These are phyloP conservation scores for Ditylenchus dipsaci DNA, from an alignment of 1,140 invertebrate species.

Conservation along the genomic window DNA sequence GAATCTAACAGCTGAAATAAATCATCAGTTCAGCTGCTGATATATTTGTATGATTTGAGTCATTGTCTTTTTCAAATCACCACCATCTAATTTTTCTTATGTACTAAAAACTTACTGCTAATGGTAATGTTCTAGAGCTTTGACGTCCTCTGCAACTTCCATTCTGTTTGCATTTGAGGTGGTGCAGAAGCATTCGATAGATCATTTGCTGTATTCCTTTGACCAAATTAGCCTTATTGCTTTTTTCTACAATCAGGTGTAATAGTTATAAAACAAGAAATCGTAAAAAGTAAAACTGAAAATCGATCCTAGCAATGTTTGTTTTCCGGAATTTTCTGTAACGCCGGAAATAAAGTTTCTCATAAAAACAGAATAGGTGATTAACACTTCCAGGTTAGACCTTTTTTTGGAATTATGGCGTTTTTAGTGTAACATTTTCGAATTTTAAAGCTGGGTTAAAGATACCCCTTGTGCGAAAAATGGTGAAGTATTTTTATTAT, in stretches of 20 bases:
- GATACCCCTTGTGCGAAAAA: neutral
- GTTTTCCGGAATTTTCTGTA: neutral
- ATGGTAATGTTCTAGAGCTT: neutral
- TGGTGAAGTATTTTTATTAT: neutral
- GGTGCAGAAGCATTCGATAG: neutral
- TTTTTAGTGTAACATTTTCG: too few relatives aligned
- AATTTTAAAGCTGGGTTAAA: too few relatives aligned
- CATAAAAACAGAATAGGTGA: neutral
- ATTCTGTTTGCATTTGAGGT: neutral
- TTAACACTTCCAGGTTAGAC: too few relatives aligned
- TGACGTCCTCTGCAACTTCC: neutral
- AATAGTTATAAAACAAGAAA: neutral
- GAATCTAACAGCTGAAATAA: neutral
- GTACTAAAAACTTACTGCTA: neutral
- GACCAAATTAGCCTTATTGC: neutral
- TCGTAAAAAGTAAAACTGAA: neutral
- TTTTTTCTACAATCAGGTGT: neutral
- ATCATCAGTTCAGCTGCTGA: neutral
- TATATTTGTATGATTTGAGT: neutral
- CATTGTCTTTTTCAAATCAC: neutral
- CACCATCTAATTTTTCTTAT: neutral
- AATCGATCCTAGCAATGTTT: neutral
- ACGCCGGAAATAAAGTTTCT: neutral
- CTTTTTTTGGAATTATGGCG: too few relatives aligned
- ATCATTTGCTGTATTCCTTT: neutral